Evolutionary conservation across 2,113 vertebrate species (phyloP), one percentile per base, ranked within the genome.

Genomic region (Zeus faber): DNA sequence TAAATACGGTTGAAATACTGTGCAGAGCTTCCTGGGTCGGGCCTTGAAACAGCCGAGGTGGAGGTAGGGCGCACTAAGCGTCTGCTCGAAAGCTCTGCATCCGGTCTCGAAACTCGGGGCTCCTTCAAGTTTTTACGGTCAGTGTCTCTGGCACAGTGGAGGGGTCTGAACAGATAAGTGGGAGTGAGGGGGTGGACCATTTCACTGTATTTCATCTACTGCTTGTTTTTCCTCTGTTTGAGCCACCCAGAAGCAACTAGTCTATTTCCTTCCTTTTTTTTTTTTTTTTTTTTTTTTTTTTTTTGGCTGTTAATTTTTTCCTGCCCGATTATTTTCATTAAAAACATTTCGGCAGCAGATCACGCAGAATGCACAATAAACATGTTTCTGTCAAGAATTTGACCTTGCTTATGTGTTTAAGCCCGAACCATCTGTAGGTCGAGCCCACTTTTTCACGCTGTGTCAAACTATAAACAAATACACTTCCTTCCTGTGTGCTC

Each of bases 161-260:
- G 51, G n/a, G 50, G 22, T 6, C 9, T 37, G 3, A 3, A 4
- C 13, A 11, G 22, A 14, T 53, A 27, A 22, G 27, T 14, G 3
- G 44, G 49, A 29, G n/a, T n/a, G 4, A 3, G 31, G 26, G 23
- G 2, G 17, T 21, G 26, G 9, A 25, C 49, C 25, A 27, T 62
- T 65, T 82, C 16, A 45, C 29, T 27, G 24, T 67, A 51, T 77
- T 70, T 74, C 21, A 65, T 65, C 63, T 26, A 25, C 40, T 49
- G n/a, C 46, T 74, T 68, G 52, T 70, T 67, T 74, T n/a, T 20
- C 17, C 5, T 33, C 53, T 62, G 44, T 69, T 62, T 62, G 47
- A 74, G 62, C 74, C 78, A 82, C 79, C 80, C 81, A 77, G 65
- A 61, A 84, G 74, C 59, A 64, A 54, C 43, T 40, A n/a, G 5